Conservation (phyloP, 2,888 invertebrate genomes). For the Eucera pruinosa region DNA sequence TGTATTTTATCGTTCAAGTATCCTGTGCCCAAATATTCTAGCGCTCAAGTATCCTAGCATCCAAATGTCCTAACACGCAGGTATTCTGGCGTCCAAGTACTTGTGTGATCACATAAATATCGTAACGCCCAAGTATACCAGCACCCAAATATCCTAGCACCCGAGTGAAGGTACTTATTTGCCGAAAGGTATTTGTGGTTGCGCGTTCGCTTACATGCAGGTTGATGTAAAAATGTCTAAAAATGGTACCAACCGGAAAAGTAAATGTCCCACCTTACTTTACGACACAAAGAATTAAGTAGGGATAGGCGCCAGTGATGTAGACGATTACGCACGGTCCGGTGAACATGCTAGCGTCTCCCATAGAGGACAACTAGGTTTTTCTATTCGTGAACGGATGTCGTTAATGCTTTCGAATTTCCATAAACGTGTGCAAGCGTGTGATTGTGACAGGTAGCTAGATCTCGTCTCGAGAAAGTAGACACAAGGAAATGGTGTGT, state of each 20-base stretch:
- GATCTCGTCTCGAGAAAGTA: slow-evolving; percentile 17
- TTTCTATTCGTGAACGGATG: slow-evolving; percentile 65
- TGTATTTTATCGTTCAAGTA: no score
- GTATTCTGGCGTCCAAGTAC: no score
- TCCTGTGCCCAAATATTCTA: no score
- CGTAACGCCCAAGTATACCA: no score
- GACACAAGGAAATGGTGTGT: slow-evolving; percentile 6
- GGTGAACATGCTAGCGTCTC: slow-evolving; percentile 50
- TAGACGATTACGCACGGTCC: slow-evolving; percentile 67
- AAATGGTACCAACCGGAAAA: slow-evolving; percentile 35
- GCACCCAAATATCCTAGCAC: no score
- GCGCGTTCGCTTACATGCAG: not conserved
- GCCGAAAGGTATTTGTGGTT: no score
- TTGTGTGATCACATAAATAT: no score
- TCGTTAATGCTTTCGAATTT: slow-evolving; percentile 66
- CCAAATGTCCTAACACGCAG: no score
- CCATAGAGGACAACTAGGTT: slow-evolving; percentile 53
- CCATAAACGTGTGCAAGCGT: slow-evolving; percentile 57
- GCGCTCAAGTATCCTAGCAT: no score
- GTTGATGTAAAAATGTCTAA: slow-evolving; percentile 3
- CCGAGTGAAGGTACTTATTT: not conserved
- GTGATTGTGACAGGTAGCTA: slow-evolving; percentile 55
- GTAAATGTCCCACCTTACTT: slow-evolving; percentile 50
- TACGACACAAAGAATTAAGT: slow-evolving; percentile 54
- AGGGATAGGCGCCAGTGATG: slow-evolving; percentile 65